These are phyloP conservation scores for Mantis religiosa DNA, from an alignment of 2,888 invertebrate species.

Conservation along the genomic window DNA sequence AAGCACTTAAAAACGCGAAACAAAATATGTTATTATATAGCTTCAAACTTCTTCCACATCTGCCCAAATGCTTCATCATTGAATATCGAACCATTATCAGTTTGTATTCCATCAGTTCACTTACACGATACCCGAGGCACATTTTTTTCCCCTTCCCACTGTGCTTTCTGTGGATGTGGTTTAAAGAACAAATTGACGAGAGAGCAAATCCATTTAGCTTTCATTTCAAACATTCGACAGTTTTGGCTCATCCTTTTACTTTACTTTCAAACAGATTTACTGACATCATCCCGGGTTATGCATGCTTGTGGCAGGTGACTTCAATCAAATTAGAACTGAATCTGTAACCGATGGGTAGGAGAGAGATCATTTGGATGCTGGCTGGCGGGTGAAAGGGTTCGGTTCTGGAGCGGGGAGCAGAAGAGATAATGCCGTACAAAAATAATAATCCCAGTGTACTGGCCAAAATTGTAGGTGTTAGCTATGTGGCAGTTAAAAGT, in stretches of 20 bases:
- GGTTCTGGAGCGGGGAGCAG: neutral
- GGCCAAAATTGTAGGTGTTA: neutral
- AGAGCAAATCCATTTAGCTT: neutral
- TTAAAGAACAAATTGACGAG: neutral
- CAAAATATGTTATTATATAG: neutral
- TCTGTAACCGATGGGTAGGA: neutral
- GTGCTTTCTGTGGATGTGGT: neutral
- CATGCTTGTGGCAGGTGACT: conserved; percentile 13
- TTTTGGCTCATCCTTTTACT: neutral
- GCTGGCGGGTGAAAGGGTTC: neutral
- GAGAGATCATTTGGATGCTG: neutral
- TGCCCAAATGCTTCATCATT: neutral
- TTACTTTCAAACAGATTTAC: neutral
- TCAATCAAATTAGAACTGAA: conserved; percentile 6
- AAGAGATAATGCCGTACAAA: neutral
- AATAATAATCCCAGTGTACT: neutral
- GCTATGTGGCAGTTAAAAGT: neutral
- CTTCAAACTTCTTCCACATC: neutral
- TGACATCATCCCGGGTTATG: neutral
- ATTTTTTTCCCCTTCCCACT: neutral
- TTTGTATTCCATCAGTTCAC: neutral
- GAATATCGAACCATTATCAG: neutral
- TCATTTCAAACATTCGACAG: neutral
- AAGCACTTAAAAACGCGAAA: neutral
- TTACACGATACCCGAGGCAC: neutral